Evolutionary conservation across 1,140 invertebrate species (phyloP).

Genomic region (Yoshiicerus persimilis): DNA sequence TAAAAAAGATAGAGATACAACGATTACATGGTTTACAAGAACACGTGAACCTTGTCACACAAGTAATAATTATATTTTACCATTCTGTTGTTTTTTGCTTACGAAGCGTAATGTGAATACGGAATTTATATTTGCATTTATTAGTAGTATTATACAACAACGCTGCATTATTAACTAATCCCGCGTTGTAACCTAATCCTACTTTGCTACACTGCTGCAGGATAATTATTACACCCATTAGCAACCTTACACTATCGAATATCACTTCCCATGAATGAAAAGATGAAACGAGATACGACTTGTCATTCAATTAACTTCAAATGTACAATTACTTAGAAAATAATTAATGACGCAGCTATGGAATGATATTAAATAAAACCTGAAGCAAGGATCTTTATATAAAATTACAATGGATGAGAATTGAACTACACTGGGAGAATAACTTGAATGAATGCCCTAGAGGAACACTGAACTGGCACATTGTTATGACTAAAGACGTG

Average conservation of each 20-base stretch:
- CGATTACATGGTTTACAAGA: no score
- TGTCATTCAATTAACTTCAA: not conserved
- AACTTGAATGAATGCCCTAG: not conserved
- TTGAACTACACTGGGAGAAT: not conserved
- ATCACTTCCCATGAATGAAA: not conserved
- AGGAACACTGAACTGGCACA: not conserved
- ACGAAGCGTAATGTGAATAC: no score
- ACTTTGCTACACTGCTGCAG: not conserved
- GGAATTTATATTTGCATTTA: no score
- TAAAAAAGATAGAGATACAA: no score
- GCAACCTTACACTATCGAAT: not conserved
- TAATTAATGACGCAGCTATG: not conserved
- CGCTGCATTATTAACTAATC: not conserved
- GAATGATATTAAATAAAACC: not conserved
- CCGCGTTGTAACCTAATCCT: no score
- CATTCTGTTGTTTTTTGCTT: not conserved
- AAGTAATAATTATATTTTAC: no score
- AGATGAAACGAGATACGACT: not conserved
- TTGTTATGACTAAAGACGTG: not conserved
- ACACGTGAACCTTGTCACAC: no score
- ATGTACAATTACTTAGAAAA: not conserved
- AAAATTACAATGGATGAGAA: not conserved
- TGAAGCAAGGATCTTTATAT: not conserved
- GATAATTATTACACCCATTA: no score
- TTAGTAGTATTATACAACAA: not conserved